Evolutionary conservation across 1,140 invertebrate species (phyloP).

Genomic region (Choristoneura fumiferana): DNA sequence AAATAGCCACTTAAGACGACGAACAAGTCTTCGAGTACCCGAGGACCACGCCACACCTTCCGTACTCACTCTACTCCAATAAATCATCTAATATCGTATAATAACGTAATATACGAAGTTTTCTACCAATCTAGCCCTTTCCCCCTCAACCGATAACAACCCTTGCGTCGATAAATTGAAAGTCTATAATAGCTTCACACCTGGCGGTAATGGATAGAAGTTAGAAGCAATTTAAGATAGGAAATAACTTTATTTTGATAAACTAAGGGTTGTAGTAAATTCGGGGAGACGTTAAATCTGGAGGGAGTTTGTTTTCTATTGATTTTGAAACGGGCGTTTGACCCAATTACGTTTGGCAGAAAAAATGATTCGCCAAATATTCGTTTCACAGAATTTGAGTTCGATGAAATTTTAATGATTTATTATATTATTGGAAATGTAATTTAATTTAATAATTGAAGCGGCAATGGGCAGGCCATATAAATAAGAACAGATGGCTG

Average conservation of each 20-base stretch:
- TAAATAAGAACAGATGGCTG: no score
- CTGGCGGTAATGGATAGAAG: not conserved
- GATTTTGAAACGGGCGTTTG: no score
- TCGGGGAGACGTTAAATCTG: not conserved
- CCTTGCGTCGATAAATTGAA: conserved; percentile 4
- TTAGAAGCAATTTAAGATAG: not conserved
- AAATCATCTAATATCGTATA: not conserved
- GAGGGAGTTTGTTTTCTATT: not conserved
- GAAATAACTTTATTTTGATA: conserved; percentile 14
- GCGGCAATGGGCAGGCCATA: no score
- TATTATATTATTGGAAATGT: no score
- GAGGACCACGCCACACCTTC: not conserved
- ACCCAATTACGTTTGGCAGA: no score
- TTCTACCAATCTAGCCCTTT: not conserved
- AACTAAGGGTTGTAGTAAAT: conserved; percentile 6
- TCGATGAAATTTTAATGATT: no score
- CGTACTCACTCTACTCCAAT: not conserved
- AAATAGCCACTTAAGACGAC: no score
- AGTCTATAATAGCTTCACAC: conserved; percentile 6
- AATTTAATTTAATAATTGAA: no score
- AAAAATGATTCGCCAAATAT: no score
- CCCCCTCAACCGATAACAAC: not conserved
- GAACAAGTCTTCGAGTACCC: no score
- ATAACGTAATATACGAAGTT: conserved; percentile 12
- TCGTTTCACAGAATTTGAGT: no score